A percentile compares a stretch with the other conserved stretches of the same genome.
Conservation (phyloP, 1,140 invertebrate genomes). For the Agraylea sexmaculata region DNA sequence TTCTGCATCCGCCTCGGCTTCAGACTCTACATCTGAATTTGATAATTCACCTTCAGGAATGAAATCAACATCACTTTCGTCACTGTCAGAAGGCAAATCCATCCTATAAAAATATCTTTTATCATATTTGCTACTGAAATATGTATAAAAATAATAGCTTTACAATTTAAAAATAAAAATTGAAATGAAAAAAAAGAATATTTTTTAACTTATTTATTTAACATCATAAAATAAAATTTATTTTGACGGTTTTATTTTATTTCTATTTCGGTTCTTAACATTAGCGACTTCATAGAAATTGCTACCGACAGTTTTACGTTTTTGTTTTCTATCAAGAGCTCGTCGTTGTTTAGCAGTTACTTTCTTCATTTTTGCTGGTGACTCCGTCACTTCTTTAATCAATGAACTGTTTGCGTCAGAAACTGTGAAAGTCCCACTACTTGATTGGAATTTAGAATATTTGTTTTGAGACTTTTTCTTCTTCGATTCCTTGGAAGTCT, state of each 20-base stretch:
- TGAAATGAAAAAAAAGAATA: slow-evolving; percentile 1
- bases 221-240: neutral
- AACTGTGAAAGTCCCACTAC: slow-evolving; percentile 50
- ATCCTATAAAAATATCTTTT: too few relatives aligned
- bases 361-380: slow-evolving; percentile 31
- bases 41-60: slow-evolving; percentile 33
- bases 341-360: slow-evolving; percentile 68
- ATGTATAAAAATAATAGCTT: too few relatives aligned
- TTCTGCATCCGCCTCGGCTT: slow-evolving; percentile 28
- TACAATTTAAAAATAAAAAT: slow-evolving; percentile 1
- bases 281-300: slow-evolving; percentile 89
- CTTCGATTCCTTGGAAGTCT: slow-evolving; percentile 33
- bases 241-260: slow-evolving; percentile 39
- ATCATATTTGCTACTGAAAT: too few relatives aligned
- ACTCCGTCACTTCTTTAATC: slow-evolving; percentile 24
- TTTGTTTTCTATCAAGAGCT: slow-evolving; percentile 58
- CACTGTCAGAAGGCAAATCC: slow-evolving; percentile 31
- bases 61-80: slow-evolving; percentile 37
- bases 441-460: slow-evolving; percentile 37
- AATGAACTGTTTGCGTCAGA: slow-evolving; percentile 29
- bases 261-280: slow-evolving; percentile 80
- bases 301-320: slow-evolving; percentile 78
- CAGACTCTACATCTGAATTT: slow-evolving; percentile 34
- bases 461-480: slow-evolving; percentile 31
- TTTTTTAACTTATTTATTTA: neutral